Percentiles rank a stretch among this genome's conserved stretches.
phyloP scores from a whole-genome alignment of 30 jellyfish, hydroid and myxozoan genomes.

The Turritopsis dohrnii region DNA sequence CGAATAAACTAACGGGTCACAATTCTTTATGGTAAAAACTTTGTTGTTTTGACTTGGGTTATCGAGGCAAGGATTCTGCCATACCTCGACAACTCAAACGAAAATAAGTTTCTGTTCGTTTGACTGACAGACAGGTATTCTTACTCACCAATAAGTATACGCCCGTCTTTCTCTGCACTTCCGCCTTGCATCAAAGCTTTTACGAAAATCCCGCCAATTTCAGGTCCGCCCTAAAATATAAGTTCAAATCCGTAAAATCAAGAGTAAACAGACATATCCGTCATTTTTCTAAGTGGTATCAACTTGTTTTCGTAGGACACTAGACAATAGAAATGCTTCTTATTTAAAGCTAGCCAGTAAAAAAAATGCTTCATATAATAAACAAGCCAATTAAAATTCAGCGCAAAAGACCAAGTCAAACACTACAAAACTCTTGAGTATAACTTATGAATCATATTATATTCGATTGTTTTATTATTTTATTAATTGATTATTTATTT shows the following conservation, averaged over 20 bases:
- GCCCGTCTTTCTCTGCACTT: constrained; percentile 75
- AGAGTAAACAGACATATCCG: not conserved
- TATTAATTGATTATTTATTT: too few species aligned
- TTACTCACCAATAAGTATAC: constrained; percentile 64
- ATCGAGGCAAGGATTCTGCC: not conserved
- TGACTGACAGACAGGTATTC: too few species aligned
- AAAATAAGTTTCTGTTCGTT: not conserved
- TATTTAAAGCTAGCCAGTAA: not conserved
- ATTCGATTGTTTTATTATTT: too few species aligned
- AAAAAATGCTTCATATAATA: not conserved
- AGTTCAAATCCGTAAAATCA: not conserved
- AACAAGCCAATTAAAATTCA: not conserved
- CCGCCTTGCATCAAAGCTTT: constrained; percentile 84
- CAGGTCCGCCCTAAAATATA: constrained; percentile 79
- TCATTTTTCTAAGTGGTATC: not conserved
- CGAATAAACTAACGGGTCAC: too few species aligned
- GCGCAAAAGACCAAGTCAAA: too few species aligned
- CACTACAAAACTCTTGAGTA: too few species aligned
- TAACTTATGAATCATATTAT: too few species aligned
- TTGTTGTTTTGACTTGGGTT: too few species aligned
- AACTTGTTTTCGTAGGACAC: constrained; percentile 4
- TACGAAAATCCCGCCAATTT: constrained; percentile 84
- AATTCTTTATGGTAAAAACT: too few species aligned
- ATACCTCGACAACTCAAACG: not conserved
- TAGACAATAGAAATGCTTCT: not conserved